Evolutionary conservation across 1,140 invertebrate species (phyloP).

Genomic region (Drosophila kepulauana): DNA sequence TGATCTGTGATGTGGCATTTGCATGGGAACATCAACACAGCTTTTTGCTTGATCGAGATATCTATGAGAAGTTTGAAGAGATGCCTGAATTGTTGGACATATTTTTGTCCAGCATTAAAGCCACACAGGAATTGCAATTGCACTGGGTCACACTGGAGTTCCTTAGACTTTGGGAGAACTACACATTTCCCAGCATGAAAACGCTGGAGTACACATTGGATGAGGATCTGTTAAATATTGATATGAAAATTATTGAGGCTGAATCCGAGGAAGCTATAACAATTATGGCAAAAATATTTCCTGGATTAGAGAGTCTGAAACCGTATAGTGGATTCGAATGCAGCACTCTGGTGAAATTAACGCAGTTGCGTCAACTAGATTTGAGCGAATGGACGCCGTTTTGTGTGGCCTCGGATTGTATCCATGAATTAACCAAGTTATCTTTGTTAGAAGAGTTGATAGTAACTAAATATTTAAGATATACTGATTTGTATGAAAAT

Average conservation of each 20-base stretch:
- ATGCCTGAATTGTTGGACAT: not conserved
- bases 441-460: slow-evolving; percentile 15
- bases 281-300: slow-evolving; percentile 13
- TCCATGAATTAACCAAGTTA: not conserved
- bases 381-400: not conserved
- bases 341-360: not conserved
- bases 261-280: not conserved
- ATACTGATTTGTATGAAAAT: too few species aligned
- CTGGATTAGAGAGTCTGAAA: not conserved
- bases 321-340: not conserved
- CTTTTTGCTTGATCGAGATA: not conserved
- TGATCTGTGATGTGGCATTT: not conserved
- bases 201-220: slow-evolving; percentile 6
- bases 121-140: not conserved
- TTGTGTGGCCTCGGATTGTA: not conserved
- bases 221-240: too few species aligned
- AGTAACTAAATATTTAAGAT: too few species aligned
- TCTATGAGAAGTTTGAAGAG: not conserved
- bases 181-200: slow-evolving; percentile 1
- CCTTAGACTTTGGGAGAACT: not conserved
- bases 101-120: too few species aligned
- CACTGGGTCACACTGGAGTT: not conserved
- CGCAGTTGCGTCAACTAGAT: slow-evolving; percentile 17
- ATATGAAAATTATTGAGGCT: too few species aligned
- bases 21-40: slow-evolving; percentile 7